Evolutionary conservation across 2,113 vertebrate species (phyloP).

Genomic region (Lamprotornis superbus): DNA sequence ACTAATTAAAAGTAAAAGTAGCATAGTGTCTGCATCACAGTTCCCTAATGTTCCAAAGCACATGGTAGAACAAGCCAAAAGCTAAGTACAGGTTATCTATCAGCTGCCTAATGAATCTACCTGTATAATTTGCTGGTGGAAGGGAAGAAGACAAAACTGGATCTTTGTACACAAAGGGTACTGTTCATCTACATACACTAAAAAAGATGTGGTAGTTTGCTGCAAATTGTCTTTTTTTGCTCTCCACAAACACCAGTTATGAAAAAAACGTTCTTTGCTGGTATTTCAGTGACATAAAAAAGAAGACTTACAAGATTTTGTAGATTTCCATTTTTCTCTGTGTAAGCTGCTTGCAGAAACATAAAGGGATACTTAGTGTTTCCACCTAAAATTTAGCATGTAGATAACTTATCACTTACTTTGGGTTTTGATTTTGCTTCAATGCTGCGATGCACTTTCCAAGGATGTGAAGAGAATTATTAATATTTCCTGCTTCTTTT

Average conservation of each 20-base stretch:
- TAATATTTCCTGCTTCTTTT: conserved; percentile 90
- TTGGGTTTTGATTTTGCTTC: conserved; percentile 80
- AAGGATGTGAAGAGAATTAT: conserved; percentile 89
- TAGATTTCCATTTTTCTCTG: not conserved
- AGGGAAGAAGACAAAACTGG: not conserved
- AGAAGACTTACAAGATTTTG: not conserved
- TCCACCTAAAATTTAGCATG: not conserved
- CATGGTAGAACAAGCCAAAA: not conserved
- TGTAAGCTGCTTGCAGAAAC: not conserved
- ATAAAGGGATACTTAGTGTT: not conserved
- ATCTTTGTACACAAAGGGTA: not conserved
- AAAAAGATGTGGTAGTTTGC: not conserved
- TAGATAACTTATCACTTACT: conserved; percentile 67
- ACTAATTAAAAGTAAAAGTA: not conserved
- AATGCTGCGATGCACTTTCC: conserved; percentile 88
- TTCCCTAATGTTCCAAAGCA: not conserved
- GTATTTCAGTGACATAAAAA: not conserved
- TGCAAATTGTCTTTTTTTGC: not conserved
- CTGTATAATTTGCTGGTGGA: not conserved
- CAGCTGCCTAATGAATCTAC: not conserved
- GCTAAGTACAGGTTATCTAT: not conserved
- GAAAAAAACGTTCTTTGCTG: not conserved
- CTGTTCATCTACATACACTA: not conserved
- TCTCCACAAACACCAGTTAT: not conserved
- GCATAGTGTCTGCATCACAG: not conserved